Conservation (phyloP, 1,140 invertebrate genomes). For the Cotesia chilonis region DNA sequence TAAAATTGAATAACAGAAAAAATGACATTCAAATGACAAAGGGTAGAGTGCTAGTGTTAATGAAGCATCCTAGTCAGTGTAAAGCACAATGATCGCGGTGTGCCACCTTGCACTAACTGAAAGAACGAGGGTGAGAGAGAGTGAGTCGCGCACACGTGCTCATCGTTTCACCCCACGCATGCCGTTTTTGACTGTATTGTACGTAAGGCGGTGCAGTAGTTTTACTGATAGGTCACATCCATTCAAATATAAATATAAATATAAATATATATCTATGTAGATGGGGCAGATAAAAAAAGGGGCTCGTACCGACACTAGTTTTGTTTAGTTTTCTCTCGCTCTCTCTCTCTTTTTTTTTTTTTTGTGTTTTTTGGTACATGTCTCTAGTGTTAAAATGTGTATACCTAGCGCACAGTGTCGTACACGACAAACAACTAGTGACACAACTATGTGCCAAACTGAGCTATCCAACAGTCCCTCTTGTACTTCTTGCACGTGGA, state of each 20-base stretch:
- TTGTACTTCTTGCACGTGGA: slow-evolving; percentile 57
- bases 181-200: slow-evolving; percentile 45
- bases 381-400: slow-evolving; percentile 10
- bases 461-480: neutral
- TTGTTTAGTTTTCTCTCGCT: slow-evolving; percentile 11
- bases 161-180: slow-evolving; percentile 45
- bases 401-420: slow-evolving; percentile 1
- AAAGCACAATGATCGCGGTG: slow-evolving; percentile 45
- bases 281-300: slow-evolving; percentile 33
- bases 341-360: neutral
- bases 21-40: slow-evolving; percentile 1
- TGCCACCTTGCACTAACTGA: slow-evolving; percentile 48
- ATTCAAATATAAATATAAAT: too few relatives aligned
- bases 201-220: slow-evolving; percentile 43
- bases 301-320: slow-evolving; percentile 24
- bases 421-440: slow-evolving; percentile 17
- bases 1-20: neutral
- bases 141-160: slow-evolving; percentile 43
- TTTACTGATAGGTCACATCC: slow-evolving; percentile 35
- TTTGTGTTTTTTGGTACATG: slow-evolving; percentile 9
- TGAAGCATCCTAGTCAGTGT: slow-evolving; percentile 48
- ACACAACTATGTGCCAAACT: slow-evolving; percentile 23
- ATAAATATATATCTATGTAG: too few relatives aligned
- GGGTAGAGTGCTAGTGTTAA: slow-evolving; percentile 39
- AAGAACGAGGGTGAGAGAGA: slow-evolving; percentile 39